phyloP scores from a whole-genome alignment of 2,113 vertebrate genomes.

The Vulpes ferrilata region DNA sequence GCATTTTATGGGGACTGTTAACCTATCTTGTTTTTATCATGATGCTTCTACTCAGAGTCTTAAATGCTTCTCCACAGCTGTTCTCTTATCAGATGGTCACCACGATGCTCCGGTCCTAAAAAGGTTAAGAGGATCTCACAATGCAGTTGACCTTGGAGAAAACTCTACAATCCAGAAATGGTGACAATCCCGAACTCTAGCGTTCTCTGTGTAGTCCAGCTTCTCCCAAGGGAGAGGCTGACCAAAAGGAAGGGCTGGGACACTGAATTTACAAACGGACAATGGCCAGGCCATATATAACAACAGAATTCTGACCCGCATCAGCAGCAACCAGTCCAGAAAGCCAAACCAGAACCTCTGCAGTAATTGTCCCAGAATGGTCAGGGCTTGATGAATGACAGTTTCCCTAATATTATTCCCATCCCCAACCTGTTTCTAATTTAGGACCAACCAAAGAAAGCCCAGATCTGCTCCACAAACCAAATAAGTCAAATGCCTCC shows the following conservation, averaged over 20 bases:
- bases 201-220: background rate
- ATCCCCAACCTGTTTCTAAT: fast-evolving
- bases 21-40: background rate
- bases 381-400: background rate
- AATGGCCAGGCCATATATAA: background rate
- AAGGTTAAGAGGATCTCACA: background rate
- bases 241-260: background rate
- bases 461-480: background rate
- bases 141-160: background rate
- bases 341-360: background rate
- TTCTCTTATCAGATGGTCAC: background rate
- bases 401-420: background rate
- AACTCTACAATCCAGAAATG: background rate
- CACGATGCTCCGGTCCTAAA: background rate
- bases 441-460: background rate
- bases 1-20: background rate
- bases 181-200: background rate
- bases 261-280: background rate
- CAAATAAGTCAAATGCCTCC: too few relatives aligned
- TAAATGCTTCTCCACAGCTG: too few relatives aligned
- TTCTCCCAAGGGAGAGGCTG: background rate
- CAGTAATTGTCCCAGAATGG: background rate
- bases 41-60: background rate
- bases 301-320: background rate
- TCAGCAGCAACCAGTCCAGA: background rate